Base-by-base conservation (phyloP, 2,797 vertebrate species). In the Notolepis coatsorum region DNA sequence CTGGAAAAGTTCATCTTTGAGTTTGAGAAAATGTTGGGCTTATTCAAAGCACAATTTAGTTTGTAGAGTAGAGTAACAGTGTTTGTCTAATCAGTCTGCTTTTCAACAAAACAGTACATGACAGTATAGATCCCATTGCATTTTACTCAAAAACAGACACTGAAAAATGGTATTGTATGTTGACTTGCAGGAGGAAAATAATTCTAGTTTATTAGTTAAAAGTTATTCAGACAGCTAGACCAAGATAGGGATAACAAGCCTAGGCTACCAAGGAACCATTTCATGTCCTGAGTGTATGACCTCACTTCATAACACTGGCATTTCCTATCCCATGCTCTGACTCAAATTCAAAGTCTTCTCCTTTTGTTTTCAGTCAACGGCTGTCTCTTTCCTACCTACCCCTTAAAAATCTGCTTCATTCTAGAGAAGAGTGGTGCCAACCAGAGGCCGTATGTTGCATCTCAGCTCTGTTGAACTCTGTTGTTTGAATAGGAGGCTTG, bases 381-480 rank as follows among this genome's bases (percentile, higher is more conserved):
- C 48, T n/a, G 45, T 56, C 21, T 30, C 42, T 42, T 73, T 47
- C 60, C 65, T 33, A 18, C 45, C 3, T 1, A 59, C 38, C 72
- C 70, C 65, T 79, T 80, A 73, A 51, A 70, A 80, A 84, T 78
- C 80, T 67, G 67, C 75, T 73, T 84, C 79, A 73, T 84, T 86
- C 80, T 42, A 75, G 48, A 37, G 50, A 55, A 71, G 46, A 79
- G 76, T 48, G 27, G 46, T 74, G 74, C 82, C 55, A 77, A 72
- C 67, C 46, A 35, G 54, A 70, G 35, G 60, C 63, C 68, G 37
- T 38, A 52, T 38, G 71, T 80, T n/a, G n/a, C 51, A 69, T 68
- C 64, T 62, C 49, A 47, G 54, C 24, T 63, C 61, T 54, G 37
- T 56, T 50, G 58, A 71, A n/a, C 20, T 35, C 18, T 28, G 20